Evolutionary conservation across 2,888 invertebrate species (phyloP), one percentile per base, ranked within the genome.

Genomic region (Amphimallon solstitiale): DNA sequence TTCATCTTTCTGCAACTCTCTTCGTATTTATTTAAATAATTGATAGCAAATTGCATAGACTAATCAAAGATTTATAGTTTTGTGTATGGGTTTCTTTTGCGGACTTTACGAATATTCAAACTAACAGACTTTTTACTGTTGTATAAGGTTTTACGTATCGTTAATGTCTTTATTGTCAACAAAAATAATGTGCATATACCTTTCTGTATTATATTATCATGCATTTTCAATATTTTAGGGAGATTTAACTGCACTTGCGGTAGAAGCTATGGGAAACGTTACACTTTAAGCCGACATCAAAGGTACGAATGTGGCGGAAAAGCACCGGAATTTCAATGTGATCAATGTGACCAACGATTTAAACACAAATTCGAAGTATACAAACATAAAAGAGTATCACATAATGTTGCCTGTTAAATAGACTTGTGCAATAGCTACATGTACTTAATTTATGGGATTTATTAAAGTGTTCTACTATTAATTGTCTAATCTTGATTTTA

Each of bases 301-400:
- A 84, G 84, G 62, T 84, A 85, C 73, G 88, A 88, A 73, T 88
- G 88, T 72, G 92, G 92, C 72, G 92, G 92, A 70, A 93, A 92
- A 79, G 89, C 92, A 69, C 92, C 92, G 0, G 87, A 90, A 70
- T 92, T 92, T 83, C 89, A 91, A 69, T 93, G 93, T 77, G 91
- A 92, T 14, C 88, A 90, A 79, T 93, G 93, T 81, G 19, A 52
- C 37, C 4, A 46, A 14, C 51, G 51, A 34, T 67, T 40, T 37
- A 64, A 60, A 15, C 59, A 67, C 23, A 60, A 64, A 45, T 67
- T 67, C 17, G 67, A 67, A 19, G 49, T 67, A 14, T 61, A 60
- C 48, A 64, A 65, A 45, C 67, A 67, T 60, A 59, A 56, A 45
- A 63, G 62, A 40, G 3, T 51, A 15, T 40, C 40, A 4, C 66